These are phyloP conservation scores for Puffinus mauretanicus DNA, from an alignment of 2,113 vertebrate species.

Conservation along the genomic window DNA sequence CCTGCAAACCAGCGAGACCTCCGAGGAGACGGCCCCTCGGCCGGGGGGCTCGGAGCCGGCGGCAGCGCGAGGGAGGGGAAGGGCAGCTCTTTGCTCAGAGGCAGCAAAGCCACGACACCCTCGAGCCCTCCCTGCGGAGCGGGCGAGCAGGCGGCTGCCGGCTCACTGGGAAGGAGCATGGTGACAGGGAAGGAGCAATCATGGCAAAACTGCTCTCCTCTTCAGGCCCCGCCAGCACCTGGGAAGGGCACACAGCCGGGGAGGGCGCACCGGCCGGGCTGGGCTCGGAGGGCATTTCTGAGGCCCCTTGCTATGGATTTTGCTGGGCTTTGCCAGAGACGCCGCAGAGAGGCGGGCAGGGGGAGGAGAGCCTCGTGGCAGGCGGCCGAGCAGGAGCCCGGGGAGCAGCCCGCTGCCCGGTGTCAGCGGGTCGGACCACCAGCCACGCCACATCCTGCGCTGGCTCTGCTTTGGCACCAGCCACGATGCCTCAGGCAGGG, in stretches of 20 bases:
- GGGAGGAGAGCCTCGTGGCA: neutral
- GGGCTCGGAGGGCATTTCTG: neutral
- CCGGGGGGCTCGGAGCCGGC: neutral
- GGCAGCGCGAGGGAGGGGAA: neutral
- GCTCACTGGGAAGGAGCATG: accelerated
- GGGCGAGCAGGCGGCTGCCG: neutral
- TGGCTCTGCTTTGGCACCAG: neutral
- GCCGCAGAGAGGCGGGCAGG: neutral
- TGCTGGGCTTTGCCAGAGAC: neutral
- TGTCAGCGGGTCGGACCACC: neutral
- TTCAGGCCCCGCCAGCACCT: neutral
- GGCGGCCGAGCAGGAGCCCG: neutral
- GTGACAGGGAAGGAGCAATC: neutral
- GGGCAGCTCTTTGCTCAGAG: neutral
- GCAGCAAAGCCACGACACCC: neutral
- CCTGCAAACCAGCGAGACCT: neutral
- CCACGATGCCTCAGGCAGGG: neutral
- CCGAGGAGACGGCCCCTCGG: accelerated
- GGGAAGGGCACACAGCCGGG: neutral
- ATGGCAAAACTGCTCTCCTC: neutral
- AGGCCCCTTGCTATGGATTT: neutral
- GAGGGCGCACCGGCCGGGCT: accelerated
- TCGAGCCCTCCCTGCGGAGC: neutral
- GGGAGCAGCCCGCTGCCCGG: neutral
- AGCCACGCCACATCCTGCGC: neutral